Evolutionary conservation across 23 tunicate genomes (phyloP).

Genomic region (Ascidia mentula): DNA sequence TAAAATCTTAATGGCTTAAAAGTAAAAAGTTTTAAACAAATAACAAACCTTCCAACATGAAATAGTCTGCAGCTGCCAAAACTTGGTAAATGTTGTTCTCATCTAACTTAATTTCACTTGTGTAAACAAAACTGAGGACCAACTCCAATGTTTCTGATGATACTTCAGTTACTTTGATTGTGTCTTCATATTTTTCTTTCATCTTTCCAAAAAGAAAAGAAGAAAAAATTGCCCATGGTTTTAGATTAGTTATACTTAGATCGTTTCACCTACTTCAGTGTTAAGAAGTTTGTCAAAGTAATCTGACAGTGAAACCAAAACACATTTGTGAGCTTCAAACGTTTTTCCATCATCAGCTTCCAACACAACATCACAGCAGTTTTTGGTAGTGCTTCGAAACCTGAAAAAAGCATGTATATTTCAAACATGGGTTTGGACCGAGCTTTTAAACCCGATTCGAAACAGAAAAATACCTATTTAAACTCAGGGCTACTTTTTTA

Average conservation of each 20-base stretch:
- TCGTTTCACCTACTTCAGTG: neutral
- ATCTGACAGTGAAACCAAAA: slow-evolving; percentile 4
- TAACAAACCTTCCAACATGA: no score
- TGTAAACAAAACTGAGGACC: neutral
- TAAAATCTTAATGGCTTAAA: no score
- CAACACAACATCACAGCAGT: neutral
- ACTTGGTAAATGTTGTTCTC: neutral
- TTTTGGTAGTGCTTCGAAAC: neutral
- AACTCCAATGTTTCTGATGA: neutral
- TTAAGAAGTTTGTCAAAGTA: neutral
- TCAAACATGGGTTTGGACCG: neutral
- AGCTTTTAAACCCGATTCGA: neutral
- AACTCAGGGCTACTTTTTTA: neutral
- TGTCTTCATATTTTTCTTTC: neutral
- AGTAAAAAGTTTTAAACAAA: no score
- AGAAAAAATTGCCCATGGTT: no score
- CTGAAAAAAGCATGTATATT: neutral
- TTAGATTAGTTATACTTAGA: no score
- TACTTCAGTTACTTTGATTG: neutral
- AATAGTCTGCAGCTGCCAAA: neutral
- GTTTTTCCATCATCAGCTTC: neutral
- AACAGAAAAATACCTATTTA: neutral
- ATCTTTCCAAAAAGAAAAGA: no score
- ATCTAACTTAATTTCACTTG: neutral
- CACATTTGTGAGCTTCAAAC: slow-evolving; percentile 4